Base-by-base conservation (phyloP, 2,113 vertebrate genomes). In the Connochaetes taurinus region DNA sequence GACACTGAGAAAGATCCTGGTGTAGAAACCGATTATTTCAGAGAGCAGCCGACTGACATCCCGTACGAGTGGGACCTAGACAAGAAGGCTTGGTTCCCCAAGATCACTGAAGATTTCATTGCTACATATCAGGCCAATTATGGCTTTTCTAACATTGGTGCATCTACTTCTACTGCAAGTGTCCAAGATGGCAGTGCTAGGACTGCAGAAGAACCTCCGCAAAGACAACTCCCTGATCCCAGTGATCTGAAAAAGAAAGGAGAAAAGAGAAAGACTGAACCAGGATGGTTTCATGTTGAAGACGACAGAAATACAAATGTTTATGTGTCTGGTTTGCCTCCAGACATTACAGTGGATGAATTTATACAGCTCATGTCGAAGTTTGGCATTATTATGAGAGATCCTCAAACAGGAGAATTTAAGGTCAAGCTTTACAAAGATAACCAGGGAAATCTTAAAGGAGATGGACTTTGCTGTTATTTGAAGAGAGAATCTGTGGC, bases 371-470 rank as follows among this genome's bases (percentile, higher is more conserved):
- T 99, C 31, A 99, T 99, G 99, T 99, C 99, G 9, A 99, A 99
- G 97, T 99, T 99, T 87, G 99, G 99, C 43, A 99, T 99, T 92
- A 99, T 99, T 88, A 99, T 99, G 99, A 98, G 99, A 95, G 99
- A 99, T 98, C 99, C 99, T 96, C 98, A 99, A 67, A 99, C 99
- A 3, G 99, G 99, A 95, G 99, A 99, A 91, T 99, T 99, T 98
- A 99, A 99, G 98, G 99, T 99, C 93, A 99, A 99, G 97, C 99
- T 99, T 33, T 99, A 99, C 98, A 99, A 99, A 98, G 99, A 99
- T 98, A 99, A 98, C 93, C 99, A 99, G 67, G 99, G 99, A 85
- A 99, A 99, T 98, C 99, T 99, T 94, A 99, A 99, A 98, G 99
- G 99, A 94, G 99, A 99, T 23, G 99, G 99, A 12, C 99, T 99